These are phyloP conservation scores for Chloropsis cyanopogon DNA, from an alignment of 2,113 vertebrate genomes.

Conservation along the genomic window DNA sequence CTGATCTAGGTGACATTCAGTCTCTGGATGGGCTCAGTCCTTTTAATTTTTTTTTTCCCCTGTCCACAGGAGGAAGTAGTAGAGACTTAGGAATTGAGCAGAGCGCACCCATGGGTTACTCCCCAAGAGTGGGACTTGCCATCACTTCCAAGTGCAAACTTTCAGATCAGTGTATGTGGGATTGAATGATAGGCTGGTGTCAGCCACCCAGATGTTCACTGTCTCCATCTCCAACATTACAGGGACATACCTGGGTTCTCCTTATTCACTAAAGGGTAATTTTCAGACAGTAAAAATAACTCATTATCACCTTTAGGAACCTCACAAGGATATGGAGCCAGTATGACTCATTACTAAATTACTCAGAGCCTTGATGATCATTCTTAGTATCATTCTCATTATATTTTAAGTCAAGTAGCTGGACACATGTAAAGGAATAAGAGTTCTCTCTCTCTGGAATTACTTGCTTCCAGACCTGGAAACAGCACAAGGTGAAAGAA, in stretches of 20 bases:
- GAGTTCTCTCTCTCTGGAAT: background rate
- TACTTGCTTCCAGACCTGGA: background rate
- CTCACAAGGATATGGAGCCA: background rate
- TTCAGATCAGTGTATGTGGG: background rate
- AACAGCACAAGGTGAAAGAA: background rate
- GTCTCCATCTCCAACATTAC: background rate
- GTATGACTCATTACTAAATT: background rate
- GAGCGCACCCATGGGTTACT: background rate
- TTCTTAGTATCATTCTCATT: background rate
- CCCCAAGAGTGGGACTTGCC: background rate
- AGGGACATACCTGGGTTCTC: background rate
- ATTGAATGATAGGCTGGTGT: background rate
- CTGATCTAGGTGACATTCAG: background rate
- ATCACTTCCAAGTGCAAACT: background rate
- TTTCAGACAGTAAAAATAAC: background rate
- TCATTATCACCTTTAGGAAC: background rate
- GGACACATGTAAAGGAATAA: background rate
- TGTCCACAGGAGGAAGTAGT: too few relatives aligned
- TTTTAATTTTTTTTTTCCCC: background rate
- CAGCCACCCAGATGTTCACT: background rate
- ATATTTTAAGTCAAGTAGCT: background rate
- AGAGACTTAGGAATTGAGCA: background rate
- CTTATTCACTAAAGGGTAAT: background rate
- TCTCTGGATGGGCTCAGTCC: background rate
- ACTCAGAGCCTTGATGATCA: background rate